Evolutionary conservation across 2,113 vertebrate species (phyloP), one percentile per base, ranked within the genome.

Genomic region (Bujurquina vittata): DNA sequence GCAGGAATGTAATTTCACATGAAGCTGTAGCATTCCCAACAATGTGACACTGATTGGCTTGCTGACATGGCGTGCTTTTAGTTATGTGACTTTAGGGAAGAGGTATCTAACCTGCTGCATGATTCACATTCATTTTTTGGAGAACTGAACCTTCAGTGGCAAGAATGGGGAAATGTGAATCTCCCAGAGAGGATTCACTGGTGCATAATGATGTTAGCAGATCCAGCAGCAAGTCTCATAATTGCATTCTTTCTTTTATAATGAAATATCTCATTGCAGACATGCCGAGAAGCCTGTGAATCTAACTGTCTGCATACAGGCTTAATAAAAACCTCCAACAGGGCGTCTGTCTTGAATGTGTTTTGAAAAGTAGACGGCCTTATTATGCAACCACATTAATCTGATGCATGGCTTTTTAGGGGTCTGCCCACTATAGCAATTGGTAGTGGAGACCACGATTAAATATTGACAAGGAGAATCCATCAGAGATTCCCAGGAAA

Each of bases 381-480:
- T 69, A 69, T 55, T 60, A 60, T 5, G 9, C 1, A 4, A 26
- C 56, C 29, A 84, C 22, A 80, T 88, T 75, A 73, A 69, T 85
- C 46, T 56, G 72, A 84, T 62, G 35, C 59, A 37, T 37, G 18
- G 46, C 12, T 29, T 77, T 77, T 78, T 62, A 65, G 74, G 43
- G 79, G 65, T 84, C 75, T 43, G 11, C 46, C 54, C 60, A 9
- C 20, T 57, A 77, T 20, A 33, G 54, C 60, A 14, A 65, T 23
- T 65, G 37, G 33, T 31, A 76, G 65, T 0, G 10, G 20, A 63
- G 58, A 17, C 58, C 12, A 5, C 33, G 61, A 87, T 89, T 89
- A 89, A 92, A 91, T 87, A 88, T 84, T 90, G 89, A 92, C 89
- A 75, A 37, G 77, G 40, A 80, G 65, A 77, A 87, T 84, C 76